Evolutionary conservation across 2,888 invertebrate genomes (phyloP), one percentile per base, ranked within the genome.

Genomic region (Perdita meconis): DNA sequence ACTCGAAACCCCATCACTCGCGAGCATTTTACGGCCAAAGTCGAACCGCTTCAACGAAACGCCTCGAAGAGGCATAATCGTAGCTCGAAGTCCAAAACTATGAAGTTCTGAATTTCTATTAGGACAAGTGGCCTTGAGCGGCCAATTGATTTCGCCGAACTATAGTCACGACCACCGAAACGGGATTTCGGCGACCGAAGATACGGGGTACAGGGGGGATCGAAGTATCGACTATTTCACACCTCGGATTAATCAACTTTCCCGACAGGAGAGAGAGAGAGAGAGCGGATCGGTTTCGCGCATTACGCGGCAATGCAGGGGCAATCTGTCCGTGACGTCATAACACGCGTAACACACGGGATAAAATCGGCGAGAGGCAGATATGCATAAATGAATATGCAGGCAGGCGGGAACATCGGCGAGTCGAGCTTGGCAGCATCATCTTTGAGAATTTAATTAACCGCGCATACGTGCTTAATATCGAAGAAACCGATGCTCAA

Each of bases 361-460:
- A 63, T 63, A 26, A 56, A 61, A 61, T 76, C 66, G 44, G 38
- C 34, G 34, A 30, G 10, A 16, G 51, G 30, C 38, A 34, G 36
- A 56, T 66, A 71, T 77, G 75, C 74, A 74, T 68, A 53, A 55
- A 77, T 74, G 77, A 74, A 77, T 77, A 77, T 77, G 67, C 75
- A 77, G 68, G 50, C 60, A 36, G 38, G 50, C 42, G 19, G 30
- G 42, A 59, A 68, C 65, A 73, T 61, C 71, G 34, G 56, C 65
- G 71, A 59, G 19, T 51, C 55, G n/a, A n/a, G 55, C 69, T 67
- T 36, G 50, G 40, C 56, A 57, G 47, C 47, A 61, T 59, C 67
- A 40, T 77, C 77, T 77, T 68, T 74, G 77, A 77, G 74, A 68
- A 77, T 60, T 68, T 74, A 67, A 74, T 77, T 74, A 74, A 74